Evolutionary conservation across 2,113 vertebrate genomes (phyloP).

Genomic region (Junco hyemalis): DNA sequence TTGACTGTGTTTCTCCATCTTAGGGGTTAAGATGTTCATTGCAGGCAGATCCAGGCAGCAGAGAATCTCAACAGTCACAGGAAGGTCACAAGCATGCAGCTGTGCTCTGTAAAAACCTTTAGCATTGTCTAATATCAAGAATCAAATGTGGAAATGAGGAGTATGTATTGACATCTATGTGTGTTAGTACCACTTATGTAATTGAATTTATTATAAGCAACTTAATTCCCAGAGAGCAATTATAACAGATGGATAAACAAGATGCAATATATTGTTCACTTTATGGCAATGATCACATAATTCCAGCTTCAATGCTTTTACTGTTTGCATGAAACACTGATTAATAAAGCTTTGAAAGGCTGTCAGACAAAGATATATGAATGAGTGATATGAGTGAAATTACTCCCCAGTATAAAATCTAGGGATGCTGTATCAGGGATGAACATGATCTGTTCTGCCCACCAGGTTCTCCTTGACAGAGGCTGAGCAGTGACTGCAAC

Average conservation of each 20-base stretch:
- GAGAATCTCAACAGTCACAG: background rate
- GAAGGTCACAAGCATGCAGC: background rate
- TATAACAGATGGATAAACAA: slow-evolving; percentile 64
- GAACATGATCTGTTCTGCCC: background rate
- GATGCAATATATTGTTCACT: slow-evolving; percentile 49
- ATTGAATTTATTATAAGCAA: slow-evolving; percentile 43
- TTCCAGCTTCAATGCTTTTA: slow-evolving; percentile 40
- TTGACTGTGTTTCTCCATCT: background rate
- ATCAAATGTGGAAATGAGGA: background rate
- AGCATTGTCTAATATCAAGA: background rate
- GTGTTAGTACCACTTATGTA: slow-evolving; percentile 19
- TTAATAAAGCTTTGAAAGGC: slow-evolving; percentile 28
- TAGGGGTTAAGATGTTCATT: background rate
- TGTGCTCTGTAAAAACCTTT: background rate
- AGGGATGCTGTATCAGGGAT: background rate
- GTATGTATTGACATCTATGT: background rate
- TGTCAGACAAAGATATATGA: background rate
- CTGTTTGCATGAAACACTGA: slow-evolving; percentile 34
- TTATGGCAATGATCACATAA: slow-evolving; percentile 39
- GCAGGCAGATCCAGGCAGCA: background rate
- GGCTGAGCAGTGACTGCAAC: background rate
- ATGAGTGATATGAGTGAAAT: background rate
- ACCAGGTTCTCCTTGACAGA: background rate
- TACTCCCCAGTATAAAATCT: background rate
- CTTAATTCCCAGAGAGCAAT: slow-evolving; percentile 33